These are phyloP conservation scores for Watsonalla binaria DNA, from an alignment of 2,888 invertebrate species.

Conservation along the genomic window DNA sequence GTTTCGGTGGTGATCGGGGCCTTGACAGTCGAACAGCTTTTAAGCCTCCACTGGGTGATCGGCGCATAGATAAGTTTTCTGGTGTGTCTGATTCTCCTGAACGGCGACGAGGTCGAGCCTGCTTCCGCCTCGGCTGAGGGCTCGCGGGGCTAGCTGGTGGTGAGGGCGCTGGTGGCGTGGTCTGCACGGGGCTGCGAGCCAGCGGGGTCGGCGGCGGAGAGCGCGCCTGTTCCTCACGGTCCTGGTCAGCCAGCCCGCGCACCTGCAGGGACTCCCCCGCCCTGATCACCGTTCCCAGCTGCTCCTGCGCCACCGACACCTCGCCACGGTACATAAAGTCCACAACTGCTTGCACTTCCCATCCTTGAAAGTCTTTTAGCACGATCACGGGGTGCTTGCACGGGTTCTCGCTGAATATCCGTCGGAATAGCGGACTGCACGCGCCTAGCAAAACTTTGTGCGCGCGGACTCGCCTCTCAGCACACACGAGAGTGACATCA, in stretches of 20 bases:
- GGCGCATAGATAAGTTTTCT: slow-evolving; percentile 82
- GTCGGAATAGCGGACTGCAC: slow-evolving; percentile 92
- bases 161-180: slow-evolving; percentile 63
- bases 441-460: slow-evolving; percentile 95
- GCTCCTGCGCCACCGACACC: slow-evolving; percentile 92
- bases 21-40: slow-evolving; percentile 64
- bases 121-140: slow-evolving; percentile 90
- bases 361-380: slow-evolving; percentile 91
- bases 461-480: slow-evolving; percentile 90
- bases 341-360: slow-evolving; percentile 93
- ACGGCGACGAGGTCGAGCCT: slow-evolving; percentile 90
- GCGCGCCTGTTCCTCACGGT: slow-evolving; percentile 61
- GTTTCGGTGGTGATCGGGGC: slow-evolving; percentile 63
- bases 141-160: slow-evolving; percentile 82
- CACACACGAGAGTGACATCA: slow-evolving; percentile 93
- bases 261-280: slow-evolving; percentile 93
- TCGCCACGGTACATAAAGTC: slow-evolving; percentile 97
- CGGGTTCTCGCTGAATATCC: slow-evolving; percentile 93
- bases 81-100: slow-evolving; percentile 84
- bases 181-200: slow-evolving; percentile 67
- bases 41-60: slow-evolving; percentile 60
- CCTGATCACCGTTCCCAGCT: slow-evolving; percentile 89
- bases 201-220: slow-evolving; percentile 61
- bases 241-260: slow-evolving; percentile 85
- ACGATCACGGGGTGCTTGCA: slow-evolving; percentile 97